Percentiles rank a stretch among this genome's conserved stretches.
phyloP scores from a whole-genome alignment of 2,797 vertebrate genomes.

The Choloepus didactylus region DNA sequence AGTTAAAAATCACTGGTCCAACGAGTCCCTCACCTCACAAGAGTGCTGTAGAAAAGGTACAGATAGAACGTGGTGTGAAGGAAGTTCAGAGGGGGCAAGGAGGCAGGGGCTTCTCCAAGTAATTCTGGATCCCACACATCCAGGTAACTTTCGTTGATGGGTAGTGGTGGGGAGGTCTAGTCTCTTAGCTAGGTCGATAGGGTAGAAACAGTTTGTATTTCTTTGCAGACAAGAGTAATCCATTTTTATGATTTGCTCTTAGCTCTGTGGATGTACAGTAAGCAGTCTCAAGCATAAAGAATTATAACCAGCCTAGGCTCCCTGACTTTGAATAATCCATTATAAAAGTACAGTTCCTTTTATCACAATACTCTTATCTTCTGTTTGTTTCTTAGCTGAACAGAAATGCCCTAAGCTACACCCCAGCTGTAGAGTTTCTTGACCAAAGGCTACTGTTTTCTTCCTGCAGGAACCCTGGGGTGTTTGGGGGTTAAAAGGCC shows the following conservation, averaged over 20 bases:
- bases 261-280: conserved; percentile 21
- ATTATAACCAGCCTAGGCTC: conserved; percentile 66
- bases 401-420: conserved; percentile 81
- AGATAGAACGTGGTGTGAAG: not conserved
- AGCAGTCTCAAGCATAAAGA: conserved; percentile 49
- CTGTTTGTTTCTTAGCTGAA: conserved; percentile 82
- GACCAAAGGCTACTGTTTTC: conserved; percentile 85
- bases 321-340: conserved; percentile 76
- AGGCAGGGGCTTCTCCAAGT: not conserved
- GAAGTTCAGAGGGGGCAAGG: not conserved
- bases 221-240: conserved; percentile 44
- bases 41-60: not conserved
- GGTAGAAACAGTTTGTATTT: conserved; percentile 25
- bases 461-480: conserved; percentile 83
- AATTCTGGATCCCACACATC: not conserved
- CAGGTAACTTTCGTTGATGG: not conserved
- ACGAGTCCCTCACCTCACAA: not conserved
- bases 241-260: conserved; percentile 60
- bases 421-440: conserved; percentile 79
- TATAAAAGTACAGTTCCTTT: conserved; percentile 76
- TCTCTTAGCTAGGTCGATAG: not conserved
- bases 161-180: not conserved
- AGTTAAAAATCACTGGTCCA: not conserved
- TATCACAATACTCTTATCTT: conserved; percentile 84
- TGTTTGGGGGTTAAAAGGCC: conserved; percentile 89